Percentiles rank a stretch among this genome's conserved stretches.
Evolutionary conservation across 1,140 invertebrate species (phyloP).

Genomic region (Nomia melanderi): DNA sequence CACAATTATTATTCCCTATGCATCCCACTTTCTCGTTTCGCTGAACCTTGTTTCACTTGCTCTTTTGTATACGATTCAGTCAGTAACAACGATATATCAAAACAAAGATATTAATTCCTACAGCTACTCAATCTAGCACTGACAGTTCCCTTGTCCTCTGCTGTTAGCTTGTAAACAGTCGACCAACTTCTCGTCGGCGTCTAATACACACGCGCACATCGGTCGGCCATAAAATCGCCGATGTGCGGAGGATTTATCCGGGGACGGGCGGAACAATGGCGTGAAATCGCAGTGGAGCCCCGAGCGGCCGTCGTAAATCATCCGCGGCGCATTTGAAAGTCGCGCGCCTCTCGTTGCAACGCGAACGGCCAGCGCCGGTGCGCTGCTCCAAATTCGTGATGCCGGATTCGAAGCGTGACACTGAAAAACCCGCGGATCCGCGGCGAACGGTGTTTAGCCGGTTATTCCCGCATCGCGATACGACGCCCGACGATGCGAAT

Average conservation of each 20-base stretch:
- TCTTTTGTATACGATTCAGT: too few relatives aligned
- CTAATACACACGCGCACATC: too few relatives aligned
- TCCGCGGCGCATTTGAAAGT: slow-evolving; percentile 12
- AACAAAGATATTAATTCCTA: too few relatives aligned
- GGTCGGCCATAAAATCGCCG: too few relatives aligned
- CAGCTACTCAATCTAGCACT: too few relatives aligned
- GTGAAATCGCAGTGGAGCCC: neutral
- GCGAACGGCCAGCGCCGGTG: neutral
- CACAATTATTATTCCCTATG: too few relatives aligned
- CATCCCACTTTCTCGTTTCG: too few relatives aligned
- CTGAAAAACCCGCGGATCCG: neutral
- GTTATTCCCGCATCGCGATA: slow-evolving; percentile 4
- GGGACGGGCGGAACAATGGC: slow-evolving; percentile 2
- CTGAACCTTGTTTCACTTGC: too few relatives aligned
- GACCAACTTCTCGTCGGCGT: too few relatives aligned
- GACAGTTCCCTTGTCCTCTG: too few relatives aligned
- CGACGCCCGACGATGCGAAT: neutral
- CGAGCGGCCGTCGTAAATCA: slow-evolving; percentile 15
- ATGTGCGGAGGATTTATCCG: neutral
- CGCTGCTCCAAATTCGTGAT: slow-evolving; percentile 2
- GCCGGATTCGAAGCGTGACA: slow-evolving; percentile 6
- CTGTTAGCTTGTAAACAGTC: too few relatives aligned
- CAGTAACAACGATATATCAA: too few relatives aligned
- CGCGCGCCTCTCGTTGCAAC: neutral
- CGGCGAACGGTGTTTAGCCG: neutral